Evolutionary conservation across 2,888 invertebrate genomes (phyloP), one percentile per base, ranked within the genome.

Genomic region (Myopa tessellatipennis): DNA sequence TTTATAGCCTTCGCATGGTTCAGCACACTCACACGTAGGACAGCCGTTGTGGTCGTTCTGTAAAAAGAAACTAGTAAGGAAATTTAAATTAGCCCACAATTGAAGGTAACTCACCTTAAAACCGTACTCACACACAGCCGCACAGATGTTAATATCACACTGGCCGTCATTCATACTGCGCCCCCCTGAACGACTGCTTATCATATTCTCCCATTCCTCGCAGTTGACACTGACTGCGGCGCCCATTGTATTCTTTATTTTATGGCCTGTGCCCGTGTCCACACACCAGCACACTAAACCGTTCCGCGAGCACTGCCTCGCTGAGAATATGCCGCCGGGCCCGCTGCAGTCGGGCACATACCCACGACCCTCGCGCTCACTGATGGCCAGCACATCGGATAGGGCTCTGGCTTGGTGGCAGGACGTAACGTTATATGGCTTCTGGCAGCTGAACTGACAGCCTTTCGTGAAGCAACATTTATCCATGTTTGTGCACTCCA

Each of bases 261-360:
- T 96, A 85, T 94, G 92, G 0, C 96, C 96, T 52, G 92, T 92
- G 34, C 92, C 90, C 0, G 89, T 87, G 86, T 95, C 94, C 1
- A 96, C 96, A 85, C 96, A 96, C 96, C 96, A 96, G 87, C 96
- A 96, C 81, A 96, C 95, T 40, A 95, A 88, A 40, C 94, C 95
- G 87, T 96, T 96, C 77, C 95, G 91, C 0, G 95, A 96, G 87
- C 96, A 96, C 85, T 96, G 96, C 79, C 91, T 92, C 0, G 93
- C 91, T 45, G 93, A 90, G 86, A 95, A 96, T 73, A 92, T 91
- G 0, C 96, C 96, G 79, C 93, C 93, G 71, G 86, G 88, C 50
- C 91, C 90, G 45, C 91, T 91, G 84, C 96, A 96, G 84, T 96
- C 95, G 0, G 96, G 96, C 76, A 96, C 92, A 84, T 96, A 96